phyloP scores from a whole-genome alignment of 2,888 invertebrate genomes.

The Molorchus minor region DNA sequence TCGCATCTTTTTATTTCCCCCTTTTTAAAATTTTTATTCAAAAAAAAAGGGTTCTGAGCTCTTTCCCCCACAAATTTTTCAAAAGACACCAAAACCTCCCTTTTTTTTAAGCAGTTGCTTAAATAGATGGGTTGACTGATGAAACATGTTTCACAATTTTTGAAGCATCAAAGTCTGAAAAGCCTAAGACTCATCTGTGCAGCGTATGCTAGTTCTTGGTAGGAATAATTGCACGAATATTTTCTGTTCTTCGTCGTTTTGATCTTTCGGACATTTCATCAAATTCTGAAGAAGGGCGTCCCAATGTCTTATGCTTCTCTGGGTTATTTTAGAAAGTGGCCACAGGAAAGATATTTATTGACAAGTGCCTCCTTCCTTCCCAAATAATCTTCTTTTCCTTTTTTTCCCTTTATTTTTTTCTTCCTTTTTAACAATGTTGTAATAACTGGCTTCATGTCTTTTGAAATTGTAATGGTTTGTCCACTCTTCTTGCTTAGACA shows the following conservation, averaged over 20 bases:
- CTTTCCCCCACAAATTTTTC: neutral
- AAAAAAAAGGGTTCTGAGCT: too few species aligned
- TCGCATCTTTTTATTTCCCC: too few species aligned
- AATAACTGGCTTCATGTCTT: conserved; percentile 2
- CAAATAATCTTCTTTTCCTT: conserved; percentile 5
- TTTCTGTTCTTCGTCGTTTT: neutral
- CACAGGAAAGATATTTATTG: conserved; percentile 1
- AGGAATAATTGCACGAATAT: neutral
- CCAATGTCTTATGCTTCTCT: conserved; percentile 1
- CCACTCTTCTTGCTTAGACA: conserved; percentile 8
- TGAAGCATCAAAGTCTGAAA: neutral
- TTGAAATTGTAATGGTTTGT: conserved; percentile 8
- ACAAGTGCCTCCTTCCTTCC: neutral
- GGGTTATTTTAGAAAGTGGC: neutral
- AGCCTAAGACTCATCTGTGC: neutral
- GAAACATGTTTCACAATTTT: conserved; percentile 1
- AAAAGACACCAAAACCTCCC: neutral
- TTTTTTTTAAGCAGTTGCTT: conserved; percentile 1
- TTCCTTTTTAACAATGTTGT: neutral
- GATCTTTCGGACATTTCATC: conserved; percentile 2
- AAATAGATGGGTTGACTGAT: neutral
- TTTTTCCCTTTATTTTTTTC: neutral
- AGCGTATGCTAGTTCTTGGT: neutral
- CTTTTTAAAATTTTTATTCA: too few species aligned
- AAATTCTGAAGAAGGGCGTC: conserved; percentile 1